phyloP scores from a whole-genome alignment of 2,888 invertebrate genomes.

The Blomia tropicalis region DNA sequence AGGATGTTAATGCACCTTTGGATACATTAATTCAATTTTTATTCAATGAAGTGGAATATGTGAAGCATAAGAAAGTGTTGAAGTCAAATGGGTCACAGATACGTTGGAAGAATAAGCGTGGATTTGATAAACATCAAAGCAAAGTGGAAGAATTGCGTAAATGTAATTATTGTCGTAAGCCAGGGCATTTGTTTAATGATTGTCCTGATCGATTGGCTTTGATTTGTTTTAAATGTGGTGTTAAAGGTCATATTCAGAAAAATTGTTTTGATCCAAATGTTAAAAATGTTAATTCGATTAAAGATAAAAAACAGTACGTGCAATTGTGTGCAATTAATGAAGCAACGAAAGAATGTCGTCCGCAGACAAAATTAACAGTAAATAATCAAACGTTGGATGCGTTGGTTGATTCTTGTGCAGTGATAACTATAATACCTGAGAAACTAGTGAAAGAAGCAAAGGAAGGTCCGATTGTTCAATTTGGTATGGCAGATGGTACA shows the following conservation, averaged over 20 bases:
- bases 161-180: background rate
- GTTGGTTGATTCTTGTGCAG: background rate
- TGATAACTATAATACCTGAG: background rate
- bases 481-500: background rate
- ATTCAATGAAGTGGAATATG: too few species aligned
- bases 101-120: too few species aligned
- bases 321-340: background rate
- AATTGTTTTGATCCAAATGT: background rate
- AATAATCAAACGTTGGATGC: background rate
- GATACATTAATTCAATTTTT: too few species aligned
- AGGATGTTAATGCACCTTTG: too few species aligned
- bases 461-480: background rate
- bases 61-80: too few species aligned
- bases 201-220: background rate
- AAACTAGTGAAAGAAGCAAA: background rate
- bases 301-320: background rate
- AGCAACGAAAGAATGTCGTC: background rate
- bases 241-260: background rate
- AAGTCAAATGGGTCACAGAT: too few species aligned
- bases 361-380: background rate
- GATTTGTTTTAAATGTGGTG: background rate
- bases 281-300: background rate
- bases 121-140: too few species aligned
- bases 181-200: background rate
- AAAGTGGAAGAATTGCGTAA: too few species aligned